Evolutionary conservation across 2,797 vertebrate genomes (phyloP), one percentile per base, ranked within the genome.

Genomic region (Sebastes goodei): DNA sequence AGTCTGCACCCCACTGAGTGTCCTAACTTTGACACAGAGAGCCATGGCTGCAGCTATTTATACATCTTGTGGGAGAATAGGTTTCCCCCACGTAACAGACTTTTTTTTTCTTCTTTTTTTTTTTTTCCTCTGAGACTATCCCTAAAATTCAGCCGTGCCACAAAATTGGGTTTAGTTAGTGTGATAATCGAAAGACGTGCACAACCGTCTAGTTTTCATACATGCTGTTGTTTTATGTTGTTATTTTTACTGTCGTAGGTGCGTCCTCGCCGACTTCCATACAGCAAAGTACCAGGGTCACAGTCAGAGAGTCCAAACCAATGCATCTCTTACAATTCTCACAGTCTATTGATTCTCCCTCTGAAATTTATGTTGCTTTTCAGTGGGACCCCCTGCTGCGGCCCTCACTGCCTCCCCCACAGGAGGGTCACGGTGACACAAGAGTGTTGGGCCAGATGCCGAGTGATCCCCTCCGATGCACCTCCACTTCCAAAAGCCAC

Each of bases 351-450:
- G 94, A 95, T 95, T 96, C 89, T 76, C 11, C n/a, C 86, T 93
- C 96, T 95, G 95, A 97, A 97, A 97, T 96, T 95, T 96, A 95
- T 95, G 93, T 94, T 93, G 87, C 89, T 93, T 97, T 97, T 96
- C 84, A 89, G 91, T 74, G 78, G 76, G 85, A 78, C 92, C 94
- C 93, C 96, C 96, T 91, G 79, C 94, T 92, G 96, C 82, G 95
- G 86, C 89, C 90, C 55, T 95, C 93, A 92, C 96, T 94, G 95
- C 94, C 92, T 93, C 94, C 90, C 87, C 86, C 83, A 86, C 95
- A 94, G 87, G 81, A 86, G 38, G 93, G 94, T 95, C 94, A 94
- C 76, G 77, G 88, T 86, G 93, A 96, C 96, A 96, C 88, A 96
- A 97, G 96, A 94, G 93, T 91, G 93, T 93, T 96, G 95, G 91